Base-by-base conservation (phyloP, 2,113 vertebrate species). In the Microtus ochrogaster region DNA sequence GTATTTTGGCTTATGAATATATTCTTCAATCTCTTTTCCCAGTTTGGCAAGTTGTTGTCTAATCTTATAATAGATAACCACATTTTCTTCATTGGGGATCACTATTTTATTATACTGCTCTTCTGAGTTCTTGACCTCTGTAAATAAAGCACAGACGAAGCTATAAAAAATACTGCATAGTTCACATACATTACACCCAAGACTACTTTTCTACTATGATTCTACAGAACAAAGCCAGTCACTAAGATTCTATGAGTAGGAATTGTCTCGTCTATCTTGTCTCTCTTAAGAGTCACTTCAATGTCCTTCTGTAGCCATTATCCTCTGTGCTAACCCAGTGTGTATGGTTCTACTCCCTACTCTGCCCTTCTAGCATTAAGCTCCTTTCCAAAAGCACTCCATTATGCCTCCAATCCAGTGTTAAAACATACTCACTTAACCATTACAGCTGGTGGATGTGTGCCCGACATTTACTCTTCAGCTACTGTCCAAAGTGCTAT, bases 51-150 rank as follows among this genome's bases (percentile, higher is more conserved):
- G 98, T 96, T 99, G 99, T 96, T 99, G 99, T 52, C 99, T 98
- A 97, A 99, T 99, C 97, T 99, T 99, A 92, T 99, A 99, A 97
- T 99, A 99, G 74, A 99, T 99, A 76, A 99, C 98, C 52, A 99
- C 99, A 28, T 98, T 99, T 96, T 99, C 99, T 98, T 99, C 99
- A 92, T 99, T 99, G 55, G 99, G 99, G 97, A 99, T 99, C 93
- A 98, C 98, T 91, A 99, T 99, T 96, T 98, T 97, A 96, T 99
- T 99, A 94, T 99, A 99, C 94, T 99, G 99, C 94, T 99, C 98
- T 98, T 99, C 99, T 89, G 99, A 96, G 63, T 98, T 99, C 98
- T 99, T 97, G 66, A 98, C 96, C 95, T 98, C 97, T 98, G 70
- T 52, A 93, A 97, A 92, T 63, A 95, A 84, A 97, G 92, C 44